phyloP scores from a whole-genome alignment of 2,113 vertebrate species.

The Archocentrus centrarchus region DNA sequence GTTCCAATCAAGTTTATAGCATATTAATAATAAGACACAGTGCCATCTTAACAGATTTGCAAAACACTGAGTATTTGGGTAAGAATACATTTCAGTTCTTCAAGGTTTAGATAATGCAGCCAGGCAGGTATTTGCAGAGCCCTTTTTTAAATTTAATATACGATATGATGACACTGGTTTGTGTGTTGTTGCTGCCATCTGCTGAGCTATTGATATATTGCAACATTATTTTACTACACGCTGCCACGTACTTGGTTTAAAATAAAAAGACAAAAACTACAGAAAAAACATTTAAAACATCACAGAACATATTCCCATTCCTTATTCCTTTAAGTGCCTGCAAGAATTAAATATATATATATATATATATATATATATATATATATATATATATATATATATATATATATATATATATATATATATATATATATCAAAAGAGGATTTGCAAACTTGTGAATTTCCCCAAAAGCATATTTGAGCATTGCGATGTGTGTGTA shows the following conservation, averaged over 20 bases:
- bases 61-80: not conserved
- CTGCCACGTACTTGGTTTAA: not conserved
- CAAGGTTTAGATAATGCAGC: not conserved
- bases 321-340: not conserved
- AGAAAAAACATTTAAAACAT: not conserved
- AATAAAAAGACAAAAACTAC: not conserved
- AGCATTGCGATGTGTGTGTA: not conserved
- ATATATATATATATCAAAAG: not conserved
- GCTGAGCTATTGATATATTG: conserved; percentile 27
- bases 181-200: conserved; percentile 68
- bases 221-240: not conserved
- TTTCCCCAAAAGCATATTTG: not conserved
- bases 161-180: not conserved
- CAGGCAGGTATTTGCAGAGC: not conserved
- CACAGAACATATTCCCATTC: not conserved
- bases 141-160: too few relatives aligned
- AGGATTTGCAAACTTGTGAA: too few relatives aligned
- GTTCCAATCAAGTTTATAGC: too few relatives aligned
- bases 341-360: too few relatives aligned
- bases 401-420: too few relatives aligned
- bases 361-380: too few relatives aligned
- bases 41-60: not conserved
- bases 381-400: too few relatives aligned
- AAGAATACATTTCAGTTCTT: not conserved
- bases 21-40: too few relatives aligned